Evolutionary conservation across 2,888 invertebrate species (phyloP), one percentile per base, ranked within the genome.

Genomic region (Drosophila imparisetae): DNA sequence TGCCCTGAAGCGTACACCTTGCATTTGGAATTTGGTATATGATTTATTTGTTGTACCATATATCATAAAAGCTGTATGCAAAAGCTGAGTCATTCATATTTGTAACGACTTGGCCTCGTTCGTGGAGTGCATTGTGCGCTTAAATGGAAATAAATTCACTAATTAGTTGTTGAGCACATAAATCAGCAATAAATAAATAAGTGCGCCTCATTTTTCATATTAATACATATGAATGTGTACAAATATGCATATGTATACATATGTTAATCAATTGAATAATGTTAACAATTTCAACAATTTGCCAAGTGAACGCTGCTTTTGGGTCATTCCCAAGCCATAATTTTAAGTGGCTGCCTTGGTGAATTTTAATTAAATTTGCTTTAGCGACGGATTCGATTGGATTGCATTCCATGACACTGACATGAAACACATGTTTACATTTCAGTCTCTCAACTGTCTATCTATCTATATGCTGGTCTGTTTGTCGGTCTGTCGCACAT

Each of bases 131-230:
- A 85, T 53, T 75, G 70, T 52, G 81, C 59, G 72, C 72, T 78
- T 63, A 71, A 84, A 76, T 86, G 71, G 75, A 75, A 83, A 86
- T 81, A 89, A 75, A 77, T 80, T 74, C 65, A 70, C 75, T 85
- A 89, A 85, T 89, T 85, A 80, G 82, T 77, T 81, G 78, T 77
- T 71, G 75, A 66, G 72, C 80, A 74, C 69, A 85, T 89, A 86
- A 85, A 85, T 86, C 79, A 86, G 66, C 60, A 78, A 38, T 54
- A 54, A 78, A 83, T 78, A 75, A 70, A 72, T 72, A 73, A 72
- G 58, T 52, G 54, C 48, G 67, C 66, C 88, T 42, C 66, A 55
- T 36, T 38, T 30, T 45, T 42, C 48, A 53, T 30, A 66, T 24
- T 24, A n/a, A 2, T 27, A 15, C 24, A 40, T 49, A 11, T 53